Base-by-base conservation (phyloP, 2,797 vertebrate species). In the Knipowitschia caucasica region DNA sequence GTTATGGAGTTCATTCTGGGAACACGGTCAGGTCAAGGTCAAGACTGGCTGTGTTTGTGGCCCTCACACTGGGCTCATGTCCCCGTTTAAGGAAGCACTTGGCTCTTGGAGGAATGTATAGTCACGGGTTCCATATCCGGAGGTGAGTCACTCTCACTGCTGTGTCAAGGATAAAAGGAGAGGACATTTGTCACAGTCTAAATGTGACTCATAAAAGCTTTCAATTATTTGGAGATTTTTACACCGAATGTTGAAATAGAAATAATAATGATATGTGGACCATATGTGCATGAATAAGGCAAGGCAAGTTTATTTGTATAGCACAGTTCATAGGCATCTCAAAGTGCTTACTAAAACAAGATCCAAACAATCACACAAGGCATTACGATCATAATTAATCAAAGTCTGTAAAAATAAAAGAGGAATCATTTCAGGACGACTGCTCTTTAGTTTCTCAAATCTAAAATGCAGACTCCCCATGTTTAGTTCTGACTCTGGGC, bases 91-190 rank as follows among this genome's bases (percentile, higher is more conserved):
- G 0, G 38, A 11, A 21, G 15, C 2, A 2, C n/a, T 17, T 3
- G 35, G 17, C 35, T 17, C 35, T 6, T 17, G 3, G 38, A 21
- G 38, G 38, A 20, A 40, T 12, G n/a, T 14, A n/a, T 8, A 43
- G 40, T 43, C 40, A 12, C 23, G 40, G 40, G 40, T 24, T 43
- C 21, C 23, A 7, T 25, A 12, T 21, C 40, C 40, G 14, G 21
- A 42, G 39, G 21, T 11, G 21, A 25, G 21, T 23, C 12, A 24
- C 40, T 43, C 6, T 24, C 17, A 23, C 40, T 24, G 21, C 40
- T 43, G 40, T 43, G 21, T 43, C 40, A 43, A 43, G 40, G 40
- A 43, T 43, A 43, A 43, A 43, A 14, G 21, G 39, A 23, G 36
- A 39, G 38, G 40, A 43, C 40, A 25, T 24, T 7, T 23, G 25